A percentile compares a stretch with the other conserved stretches of the same genome.
These are phyloP conservation scores for Prunella strophiata DNA, from an alignment of 2,797 vertebrate genomes.

Conservation along the genomic window DNA sequence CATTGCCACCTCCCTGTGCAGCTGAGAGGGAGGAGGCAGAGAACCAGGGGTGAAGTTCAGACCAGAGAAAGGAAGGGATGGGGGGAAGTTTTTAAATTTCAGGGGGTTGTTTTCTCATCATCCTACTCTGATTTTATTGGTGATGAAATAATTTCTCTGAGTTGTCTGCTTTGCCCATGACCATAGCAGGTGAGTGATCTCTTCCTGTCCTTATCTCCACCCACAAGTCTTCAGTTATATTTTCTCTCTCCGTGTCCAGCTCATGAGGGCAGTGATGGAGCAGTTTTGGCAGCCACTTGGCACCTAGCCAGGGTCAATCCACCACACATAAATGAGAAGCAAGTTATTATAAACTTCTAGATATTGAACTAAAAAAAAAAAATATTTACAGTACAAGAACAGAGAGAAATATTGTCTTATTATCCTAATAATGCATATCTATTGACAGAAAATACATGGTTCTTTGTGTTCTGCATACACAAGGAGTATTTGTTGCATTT, in stretches of 20 bases:
- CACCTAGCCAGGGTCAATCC: neutral
- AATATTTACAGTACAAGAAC: neutral
- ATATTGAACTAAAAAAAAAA: neutral
- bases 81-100: neutral
- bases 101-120: neutral
- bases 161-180: neutral
- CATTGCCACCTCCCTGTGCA: neutral
- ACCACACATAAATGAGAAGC: neutral
- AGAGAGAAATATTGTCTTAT: neutral
- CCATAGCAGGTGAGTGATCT: fast-evolving
- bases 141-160: neutral
- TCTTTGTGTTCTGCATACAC: neutral
- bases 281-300: neutral
- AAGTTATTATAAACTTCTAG: neutral
- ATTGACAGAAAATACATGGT: neutral
- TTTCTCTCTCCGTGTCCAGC: neutral
- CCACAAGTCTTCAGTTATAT: neutral
- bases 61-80: neutral
- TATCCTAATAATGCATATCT: neutral
- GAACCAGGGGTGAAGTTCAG: neutral
- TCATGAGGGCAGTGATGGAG: neutral
- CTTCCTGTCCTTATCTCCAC: neutral
- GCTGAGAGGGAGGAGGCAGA: neutral
- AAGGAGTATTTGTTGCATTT: neutral
- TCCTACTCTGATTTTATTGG: neutral